Evolutionary conservation across 2,888 invertebrate species (phyloP).

Genomic region (Drosophila anomalipes): DNA sequence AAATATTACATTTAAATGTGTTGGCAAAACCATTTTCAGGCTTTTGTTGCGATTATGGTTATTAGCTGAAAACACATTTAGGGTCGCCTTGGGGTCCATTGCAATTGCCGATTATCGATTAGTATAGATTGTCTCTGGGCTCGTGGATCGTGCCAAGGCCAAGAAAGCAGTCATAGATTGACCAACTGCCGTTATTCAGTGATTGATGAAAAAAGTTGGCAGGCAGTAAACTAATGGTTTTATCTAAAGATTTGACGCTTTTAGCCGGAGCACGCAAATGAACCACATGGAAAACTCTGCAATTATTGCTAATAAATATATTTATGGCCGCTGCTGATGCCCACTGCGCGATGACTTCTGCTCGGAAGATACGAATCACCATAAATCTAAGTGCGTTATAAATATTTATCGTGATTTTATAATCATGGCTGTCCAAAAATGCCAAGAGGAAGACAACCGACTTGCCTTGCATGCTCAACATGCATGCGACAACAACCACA

Average conservation of each 20-base stretch:
- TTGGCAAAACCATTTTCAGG: constrained; percentile 34
- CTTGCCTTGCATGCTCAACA: constrained; percentile 44
- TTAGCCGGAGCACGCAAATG: constrained; percentile 51
- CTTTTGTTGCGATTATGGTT: constrained; percentile 43
- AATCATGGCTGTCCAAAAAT: constrained; percentile 56
- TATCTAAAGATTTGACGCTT: constrained; percentile 25
- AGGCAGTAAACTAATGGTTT: constrained; percentile 28
- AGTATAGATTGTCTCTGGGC: constrained; percentile 29
- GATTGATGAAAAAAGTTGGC: constrained; percentile 40
- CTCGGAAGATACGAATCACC: constrained; percentile 69
- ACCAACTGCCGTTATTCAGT: constrained; percentile 25
- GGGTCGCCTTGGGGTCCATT: constrained; percentile 19
- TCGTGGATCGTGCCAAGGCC: constrained; percentile 47
- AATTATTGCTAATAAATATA: constrained; percentile 77
- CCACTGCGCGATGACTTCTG: constrained; percentile 68
- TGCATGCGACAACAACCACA: constrained; percentile 12
- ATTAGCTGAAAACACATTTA: constrained; percentile 19
- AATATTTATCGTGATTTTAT: constrained; percentile 78
- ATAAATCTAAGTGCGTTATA: constrained; percentile 76
- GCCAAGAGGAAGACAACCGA: constrained; percentile 23
- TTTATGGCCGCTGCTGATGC: constrained; percentile 52
- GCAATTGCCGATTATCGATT: constrained; percentile 23
- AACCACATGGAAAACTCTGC: constrained; percentile 60
- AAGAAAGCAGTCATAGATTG: constrained; percentile 29
- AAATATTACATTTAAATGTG: constrained; percentile 64